Conservation (phyloP, 2,113 vertebrate species). For the Gnathonemus longibarbis region DNA sequence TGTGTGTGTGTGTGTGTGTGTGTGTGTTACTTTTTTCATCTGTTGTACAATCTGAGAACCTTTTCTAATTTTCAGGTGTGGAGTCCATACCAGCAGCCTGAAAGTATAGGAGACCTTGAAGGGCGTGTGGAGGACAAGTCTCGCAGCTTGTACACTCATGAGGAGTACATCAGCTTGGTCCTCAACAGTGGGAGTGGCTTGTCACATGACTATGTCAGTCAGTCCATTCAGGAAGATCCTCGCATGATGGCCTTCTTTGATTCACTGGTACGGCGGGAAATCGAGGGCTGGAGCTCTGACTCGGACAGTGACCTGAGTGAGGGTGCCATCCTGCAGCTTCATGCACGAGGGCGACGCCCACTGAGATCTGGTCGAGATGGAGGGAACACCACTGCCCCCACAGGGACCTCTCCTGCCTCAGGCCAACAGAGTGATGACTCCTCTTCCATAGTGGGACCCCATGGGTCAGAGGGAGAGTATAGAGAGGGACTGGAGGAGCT, state of each 20-base stretch:
- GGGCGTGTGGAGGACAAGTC: slow-evolving; percentile 89
- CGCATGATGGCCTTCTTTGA: slow-evolving; percentile 99
- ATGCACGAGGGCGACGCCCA: slow-evolving; percentile 70
- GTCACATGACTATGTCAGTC: slow-evolving; percentile 94
- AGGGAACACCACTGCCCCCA: not conserved
- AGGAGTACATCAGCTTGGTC: slow-evolving; percentile 97
- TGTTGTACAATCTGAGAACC: not conserved
- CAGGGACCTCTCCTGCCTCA: not conserved
- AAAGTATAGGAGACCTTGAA: slow-evolving; percentile 85
- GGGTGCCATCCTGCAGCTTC: slow-evolving; percentile 90
- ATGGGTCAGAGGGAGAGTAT: slow-evolving; percentile 28
- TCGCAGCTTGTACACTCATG: slow-evolving; percentile 90
- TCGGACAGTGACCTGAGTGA: slow-evolving; percentile 90
- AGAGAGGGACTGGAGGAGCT: slow-evolving; percentile 31
- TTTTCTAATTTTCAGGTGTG: slow-evolving; percentile 66
- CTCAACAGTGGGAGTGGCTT: slow-evolving; percentile 92
- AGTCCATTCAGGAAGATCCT: slow-evolving; percentile 93
- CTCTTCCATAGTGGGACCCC: slow-evolving; percentile 61
- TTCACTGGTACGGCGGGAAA: slow-evolving; percentile 90
- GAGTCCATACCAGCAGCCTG: slow-evolving; percentile 95
- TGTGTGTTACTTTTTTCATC: not conserved
- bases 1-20: not conserved
- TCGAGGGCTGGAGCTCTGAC: slow-evolving; percentile 96
- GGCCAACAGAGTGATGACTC: slow-evolving; percentile 70
- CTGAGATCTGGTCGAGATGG: slow-evolving; percentile 10